These are phyloP conservation scores for Odontocerum albicorne DNA, from an alignment of 2,888 invertebrate genomes.

Conservation along the genomic window DNA sequence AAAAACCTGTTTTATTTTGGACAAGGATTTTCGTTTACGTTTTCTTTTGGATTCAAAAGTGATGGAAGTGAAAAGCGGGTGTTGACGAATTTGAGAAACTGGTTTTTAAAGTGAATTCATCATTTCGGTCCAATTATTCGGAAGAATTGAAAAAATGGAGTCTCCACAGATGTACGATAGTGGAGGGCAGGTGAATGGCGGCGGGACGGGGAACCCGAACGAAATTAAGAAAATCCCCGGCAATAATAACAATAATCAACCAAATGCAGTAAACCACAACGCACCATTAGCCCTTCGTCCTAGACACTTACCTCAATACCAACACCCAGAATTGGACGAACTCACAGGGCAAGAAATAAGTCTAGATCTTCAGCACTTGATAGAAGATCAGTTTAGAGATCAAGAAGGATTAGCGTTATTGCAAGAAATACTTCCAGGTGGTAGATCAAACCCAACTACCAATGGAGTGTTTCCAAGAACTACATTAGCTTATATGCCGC, in stretches of 20 bases:
- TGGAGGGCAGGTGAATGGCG: slow-evolving; percentile 56
- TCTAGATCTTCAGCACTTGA: slow-evolving; percentile 87
- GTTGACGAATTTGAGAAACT: too few species aligned
- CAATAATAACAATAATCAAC: slow-evolving; percentile 41
- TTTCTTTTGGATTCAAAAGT: too few species aligned
- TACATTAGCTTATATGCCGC: slow-evolving; percentile 88
- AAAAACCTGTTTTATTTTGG: neutral
- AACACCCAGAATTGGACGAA: slow-evolving; percentile 83
- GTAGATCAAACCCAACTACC: slow-evolving; percentile 49
- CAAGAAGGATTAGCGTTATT: slow-evolving; percentile 74
- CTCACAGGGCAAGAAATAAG: slow-evolving; percentile 92
- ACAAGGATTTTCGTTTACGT: neutral
- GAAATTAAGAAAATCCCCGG: slow-evolving; percentile 49
- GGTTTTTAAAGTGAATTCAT: too few species aligned
- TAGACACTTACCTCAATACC: slow-evolving; percentile 71
- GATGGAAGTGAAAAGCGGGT: too few species aligned
- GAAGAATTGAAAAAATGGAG: slow-evolving; percentile 59
- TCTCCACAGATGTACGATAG: slow-evolving; percentile 87
- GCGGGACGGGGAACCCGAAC: slow-evolving; percentile 64
- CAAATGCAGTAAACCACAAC: slow-evolving; percentile 52
- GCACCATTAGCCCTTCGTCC: slow-evolving; percentile 63
- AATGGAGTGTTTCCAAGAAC: slow-evolving; percentile 62
- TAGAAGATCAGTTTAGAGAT: slow-evolving; percentile 90
- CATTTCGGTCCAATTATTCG: slow-evolving; percentile 1
- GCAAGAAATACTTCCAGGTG: slow-evolving; percentile 75